Base-by-base conservation (phyloP, 92 coral and sea anemone species). In the Ricordea florida region DNA sequence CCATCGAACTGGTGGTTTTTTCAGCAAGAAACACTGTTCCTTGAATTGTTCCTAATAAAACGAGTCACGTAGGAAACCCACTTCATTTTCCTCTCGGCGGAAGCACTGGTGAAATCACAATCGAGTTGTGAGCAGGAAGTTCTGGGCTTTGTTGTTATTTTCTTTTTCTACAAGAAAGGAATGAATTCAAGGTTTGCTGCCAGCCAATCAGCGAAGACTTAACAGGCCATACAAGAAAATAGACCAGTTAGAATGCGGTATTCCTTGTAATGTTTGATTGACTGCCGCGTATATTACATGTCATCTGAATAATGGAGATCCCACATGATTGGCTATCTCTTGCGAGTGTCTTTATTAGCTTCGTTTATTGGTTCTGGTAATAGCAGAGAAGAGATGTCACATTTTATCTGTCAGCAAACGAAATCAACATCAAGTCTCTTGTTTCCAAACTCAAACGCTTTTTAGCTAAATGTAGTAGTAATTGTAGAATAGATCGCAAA, bases 251-350 rank as follows among this genome's bases (percentile, higher is more conserved):
- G 29, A 43, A 38, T 37, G 41, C 28, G 17, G 29, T 27, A 40
- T 70, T 3, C 42, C 66, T 3, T 70, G 77, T 70, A 37, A 1
- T 11, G 0, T 32, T 73, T 87, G 92, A 87, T 81, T 87, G 92
- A 87, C 92, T 74, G 81, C 18, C 10, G 29, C 67, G 70, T 43
- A 80, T 85, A 50, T 58, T 76, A 76, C 79, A 76, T 83, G 89
- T 68, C 89, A 50, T 55, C 62, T 80, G 81, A 82, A 75, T 87
- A 46, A 68, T 48, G 69, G 67, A 57, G 51, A 25, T 20, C 18
- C 57, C 21, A 53, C 14, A 0, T 58, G 88, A 87, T 87, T 87
- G 92, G 92, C 49, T 35, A 42, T 5, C 23, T 73, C 28, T 44
- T 23, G 31, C 25, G 50, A 43, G 70, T 59, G 46, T 48, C 79